Conservation (phyloP, 2,888 invertebrate species). For the Tenodera sinensis region DNA sequence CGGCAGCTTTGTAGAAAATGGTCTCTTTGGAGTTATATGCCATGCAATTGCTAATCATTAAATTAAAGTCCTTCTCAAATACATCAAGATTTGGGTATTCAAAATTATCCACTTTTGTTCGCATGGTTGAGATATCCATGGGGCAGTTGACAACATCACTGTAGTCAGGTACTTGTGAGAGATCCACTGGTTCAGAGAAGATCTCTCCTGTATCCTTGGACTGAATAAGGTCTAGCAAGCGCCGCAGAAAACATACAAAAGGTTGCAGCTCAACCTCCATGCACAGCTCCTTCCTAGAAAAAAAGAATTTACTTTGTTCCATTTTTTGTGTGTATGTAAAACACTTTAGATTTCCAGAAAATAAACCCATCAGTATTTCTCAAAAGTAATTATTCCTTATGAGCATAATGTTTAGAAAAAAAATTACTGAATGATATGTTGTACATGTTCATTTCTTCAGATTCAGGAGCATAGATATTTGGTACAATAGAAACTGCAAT, state of each 20-base stretch:
- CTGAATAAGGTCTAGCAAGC: constrained; percentile 72
- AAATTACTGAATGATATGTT: neutral
- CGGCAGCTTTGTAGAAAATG: constrained; percentile 86
- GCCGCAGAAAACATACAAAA: constrained; percentile 71
- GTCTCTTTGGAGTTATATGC: constrained; percentile 93
- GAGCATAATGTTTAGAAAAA: neutral
- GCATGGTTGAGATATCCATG: constrained; percentile 90
- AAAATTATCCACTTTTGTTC: constrained; percentile 64
- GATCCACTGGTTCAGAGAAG: constrained; percentile 90
- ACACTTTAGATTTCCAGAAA: neutral
- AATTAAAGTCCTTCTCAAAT: constrained; percentile 83
- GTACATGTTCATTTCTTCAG: too few relatives aligned
- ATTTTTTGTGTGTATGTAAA: neutral
- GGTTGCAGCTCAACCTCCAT: constrained; percentile 79
- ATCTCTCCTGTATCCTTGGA: constrained; percentile 80
- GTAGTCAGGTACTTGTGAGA: constrained; percentile 69
- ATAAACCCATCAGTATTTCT: neutral
- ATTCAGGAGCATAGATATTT: too few relatives aligned
- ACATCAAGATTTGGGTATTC: constrained; percentile 69
- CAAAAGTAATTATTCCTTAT: neutral
- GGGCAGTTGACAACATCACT: constrained; percentile 77
- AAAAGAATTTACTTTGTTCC: constrained; percentile 2
- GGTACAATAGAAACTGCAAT: too few relatives aligned
- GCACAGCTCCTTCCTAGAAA: constrained; percentile 64
- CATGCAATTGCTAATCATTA: constrained; percentile 95